Evolutionary conservation across 1,140 invertebrate species (phyloP).

Genomic region (Drosophila aff.): DNA sequence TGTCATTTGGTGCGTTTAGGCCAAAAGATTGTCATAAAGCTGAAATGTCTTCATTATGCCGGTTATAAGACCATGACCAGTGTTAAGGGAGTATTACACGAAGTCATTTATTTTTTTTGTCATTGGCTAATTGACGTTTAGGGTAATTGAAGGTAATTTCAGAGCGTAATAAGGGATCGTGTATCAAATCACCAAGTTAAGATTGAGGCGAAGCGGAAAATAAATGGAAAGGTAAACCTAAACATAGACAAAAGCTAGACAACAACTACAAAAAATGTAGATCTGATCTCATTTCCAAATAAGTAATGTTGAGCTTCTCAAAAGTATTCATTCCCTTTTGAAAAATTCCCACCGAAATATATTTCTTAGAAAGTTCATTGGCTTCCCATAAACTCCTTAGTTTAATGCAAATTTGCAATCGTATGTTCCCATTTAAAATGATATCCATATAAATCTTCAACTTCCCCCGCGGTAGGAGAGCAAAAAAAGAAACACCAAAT

Average conservation of each 20-base stretch:
- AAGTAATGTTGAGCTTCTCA: not conserved
- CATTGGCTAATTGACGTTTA: slow-evolving; percentile 36
- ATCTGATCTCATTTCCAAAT: slow-evolving; percentile 9
- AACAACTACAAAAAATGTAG: not conserved
- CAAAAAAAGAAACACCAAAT: slow-evolving; percentile 31
- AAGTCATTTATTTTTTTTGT: not conserved
- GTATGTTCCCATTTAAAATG: slow-evolving; percentile 26
- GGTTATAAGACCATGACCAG: slow-evolving; percentile 43
- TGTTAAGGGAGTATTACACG: slow-evolving; percentile 25
- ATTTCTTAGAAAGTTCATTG: slow-evolving; percentile 29
- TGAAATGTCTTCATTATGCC: slow-evolving; percentile 45
- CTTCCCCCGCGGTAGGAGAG: not conserved
- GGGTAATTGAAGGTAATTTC: slow-evolving; percentile 46
- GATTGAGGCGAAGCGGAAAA: slow-evolving; percentile 14
- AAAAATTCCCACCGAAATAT: slow-evolving; percentile 7
- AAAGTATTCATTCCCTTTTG: slow-evolving; percentile 13
- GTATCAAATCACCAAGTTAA: slow-evolving; percentile 11
- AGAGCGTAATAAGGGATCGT: slow-evolving; percentile 24
- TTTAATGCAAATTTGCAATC: slow-evolving; percentile 41
- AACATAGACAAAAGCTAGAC: not conserved
- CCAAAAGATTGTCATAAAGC: slow-evolving; percentile 44
- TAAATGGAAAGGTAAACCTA: not conserved
- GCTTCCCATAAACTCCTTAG: slow-evolving; percentile 33
- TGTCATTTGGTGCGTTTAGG: slow-evolving; percentile 38
- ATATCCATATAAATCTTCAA: slow-evolving; percentile 30